These are phyloP conservation scores for Cantharis rustica DNA, from an alignment of 2,888 invertebrate genomes.

Conservation along the genomic window DNA sequence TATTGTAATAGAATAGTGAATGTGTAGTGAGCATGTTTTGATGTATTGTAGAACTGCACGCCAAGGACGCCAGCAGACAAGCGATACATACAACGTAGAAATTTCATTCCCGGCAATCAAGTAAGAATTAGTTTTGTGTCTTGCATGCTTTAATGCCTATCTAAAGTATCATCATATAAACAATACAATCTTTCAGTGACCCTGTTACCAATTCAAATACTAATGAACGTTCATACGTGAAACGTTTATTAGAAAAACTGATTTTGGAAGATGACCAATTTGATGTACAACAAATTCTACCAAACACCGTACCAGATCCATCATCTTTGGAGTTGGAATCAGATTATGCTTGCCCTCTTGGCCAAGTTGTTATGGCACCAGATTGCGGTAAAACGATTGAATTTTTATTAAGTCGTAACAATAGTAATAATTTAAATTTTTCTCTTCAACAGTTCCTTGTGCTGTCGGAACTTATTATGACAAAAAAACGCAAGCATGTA, in stretches of 20 bases:
- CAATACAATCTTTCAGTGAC: slow-evolving; percentile 65
- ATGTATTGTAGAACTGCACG: slow-evolving; percentile 73
- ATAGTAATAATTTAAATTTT: neutral
- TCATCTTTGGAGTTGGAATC: slow-evolving; percentile 85
- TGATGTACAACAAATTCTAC: slow-evolving; percentile 89
- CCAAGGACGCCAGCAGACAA: slow-evolving; percentile 85
- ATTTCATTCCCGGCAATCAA: slow-evolving; percentile 91
- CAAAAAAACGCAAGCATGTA: slow-evolving; percentile 74
- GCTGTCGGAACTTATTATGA: slow-evolving; percentile 89
- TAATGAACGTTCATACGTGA: slow-evolving; percentile 84
- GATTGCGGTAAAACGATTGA: slow-evolving; percentile 80
- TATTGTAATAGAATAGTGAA: slow-evolving; percentile 42
- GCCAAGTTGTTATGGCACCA: slow-evolving; percentile 92
- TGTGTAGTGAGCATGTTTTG: slow-evolving; percentile 55
- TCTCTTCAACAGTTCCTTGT: slow-evolving; percentile 73
- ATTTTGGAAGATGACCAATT: slow-evolving; percentile 94
- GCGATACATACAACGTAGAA: slow-evolving; percentile 89
- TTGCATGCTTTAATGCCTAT: slow-evolving; percentile 8
- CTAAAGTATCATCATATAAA: neutral
- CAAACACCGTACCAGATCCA: slow-evolving; percentile 93
- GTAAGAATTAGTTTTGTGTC: slow-evolving; percentile 63
- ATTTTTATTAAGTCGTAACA: neutral
- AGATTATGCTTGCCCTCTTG: slow-evolving; percentile 90
- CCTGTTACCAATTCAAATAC: slow-evolving; percentile 86
- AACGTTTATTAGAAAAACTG: slow-evolving; percentile 82